Evolutionary conservation across 2,113 vertebrate genomes (phyloP), one percentile per base, ranked within the genome.

Genomic region (Colius striatus): DNA sequence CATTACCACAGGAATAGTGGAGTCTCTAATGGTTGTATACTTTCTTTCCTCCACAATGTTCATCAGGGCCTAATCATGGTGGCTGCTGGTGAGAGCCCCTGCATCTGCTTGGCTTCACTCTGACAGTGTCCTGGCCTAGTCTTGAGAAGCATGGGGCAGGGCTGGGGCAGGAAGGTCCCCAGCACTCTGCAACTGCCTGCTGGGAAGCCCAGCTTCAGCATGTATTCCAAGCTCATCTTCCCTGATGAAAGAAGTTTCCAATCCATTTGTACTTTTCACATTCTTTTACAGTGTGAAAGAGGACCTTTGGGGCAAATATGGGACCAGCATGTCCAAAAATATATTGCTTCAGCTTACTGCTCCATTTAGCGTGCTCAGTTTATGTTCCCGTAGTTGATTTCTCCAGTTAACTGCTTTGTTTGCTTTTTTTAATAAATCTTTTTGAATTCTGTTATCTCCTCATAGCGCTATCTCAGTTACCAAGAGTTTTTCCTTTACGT

Each of bases 381-480:
- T 87, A 73, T 53, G 89, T 82, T 92, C 38, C 43, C 63, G 58
- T 10, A 84, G 81, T 26, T 70, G 36, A 94, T 82, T 79, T 89
- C 70, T 89, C 73, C 57, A 51, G 66, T 75, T 84, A 87, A 87
- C 80, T 82, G 85, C 79, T 95, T 71, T 70, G 87, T 87, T 96
- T 94, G 62, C 70, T 58, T 82, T 95, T 95, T 94, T 87, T n/a
- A 92, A 93, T 82, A 94, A 87, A 84, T 89, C 92, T 83, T 91
- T 96, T 89, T 94, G 70, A 96, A 92, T 96, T 86, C 82, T 77
- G 70, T 92, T 94, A 94, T 93, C 94, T 95, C 71, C 43, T 94
- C 12, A 1, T 30, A 72, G 78, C 0, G 1, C 38, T 95, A 87
- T 96, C 95, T 84, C 92, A 87, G 58, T 83, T 91, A 89, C 84